Evolutionary conservation across 2,797 vertebrate genomes (phyloP), one percentile per base, ranked within the genome.

Genomic region (Fringilla coelebs): DNA sequence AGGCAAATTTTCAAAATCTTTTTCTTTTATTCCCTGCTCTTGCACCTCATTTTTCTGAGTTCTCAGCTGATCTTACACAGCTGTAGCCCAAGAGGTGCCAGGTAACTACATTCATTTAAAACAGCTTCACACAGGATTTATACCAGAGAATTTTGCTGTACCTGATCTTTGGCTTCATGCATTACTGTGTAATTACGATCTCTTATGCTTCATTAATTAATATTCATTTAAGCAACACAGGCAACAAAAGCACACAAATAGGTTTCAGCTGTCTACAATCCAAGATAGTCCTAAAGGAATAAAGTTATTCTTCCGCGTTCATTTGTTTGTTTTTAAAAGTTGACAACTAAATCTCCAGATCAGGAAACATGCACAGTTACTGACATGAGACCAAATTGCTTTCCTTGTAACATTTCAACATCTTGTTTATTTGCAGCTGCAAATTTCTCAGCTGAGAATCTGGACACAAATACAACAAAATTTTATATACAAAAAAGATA

Each of bases 201-300:
- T 81, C 34, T 85, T 88, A 79, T 24, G 21, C 41, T 91, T 90
- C 43, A 88, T 85, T 77, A 93, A 87, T 84, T 90, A 95, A 55
- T 82, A 83, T 49, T 83, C 34, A 76, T 89, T 94, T 94, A 87
- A 92, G 40, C 22, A 85, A 68, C 20, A 74, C 13, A 29, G 46
- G 54, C 25, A 65, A 52, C 17, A n/a, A 48, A 55, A 85, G 38
- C 13, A 68, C 19, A 48, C 21, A 88, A 88, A 58, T 18, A 89
- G 57, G 11, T 62, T 80, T 94, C 67, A 87, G 79, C 77, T 92
- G 60, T 85, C 24, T 72, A 28, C 34, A 75, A 26, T 20, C 49
- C 24, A 28, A 88, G 65, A 31, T 3, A 72, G 41, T 75, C 31
- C 31, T 80, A 66, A 67, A 88, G 43, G 31, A 81, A 46, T 34